A percentile compares a stretch with the other conserved stretches of the same genome.
phyloP scores from a whole-genome alignment of 2,888 invertebrate genomes.

The Platycheirus albimanus region DNA sequence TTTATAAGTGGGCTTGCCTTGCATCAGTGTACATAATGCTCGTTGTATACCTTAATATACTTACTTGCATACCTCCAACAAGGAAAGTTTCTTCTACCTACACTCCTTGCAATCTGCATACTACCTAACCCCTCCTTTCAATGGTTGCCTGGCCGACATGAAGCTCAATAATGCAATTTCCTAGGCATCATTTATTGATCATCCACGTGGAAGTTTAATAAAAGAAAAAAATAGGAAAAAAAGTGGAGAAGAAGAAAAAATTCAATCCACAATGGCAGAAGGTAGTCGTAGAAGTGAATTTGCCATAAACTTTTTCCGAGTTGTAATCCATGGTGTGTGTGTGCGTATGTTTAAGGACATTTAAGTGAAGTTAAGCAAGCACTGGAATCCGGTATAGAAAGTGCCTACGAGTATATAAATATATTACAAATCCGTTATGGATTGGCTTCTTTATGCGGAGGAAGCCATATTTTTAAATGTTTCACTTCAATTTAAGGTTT shows the following conservation, averaged over 20 bases:
- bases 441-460: too few species aligned
- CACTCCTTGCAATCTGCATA: not conserved
- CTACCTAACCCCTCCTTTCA: not conserved
- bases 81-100: not conserved
- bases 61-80: not conserved
- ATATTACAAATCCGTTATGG: too few species aligned
- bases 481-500: too few species aligned
- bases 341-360: not conserved
- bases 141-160: constrained; percentile 7
- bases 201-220: constrained; percentile 35
- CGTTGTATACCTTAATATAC: too few species aligned
- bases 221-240: constrained; percentile 7
- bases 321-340: not conserved
- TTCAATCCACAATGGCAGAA: constrained; percentile 28
- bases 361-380: not conserved
- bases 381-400: too few species aligned
- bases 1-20: not conserved
- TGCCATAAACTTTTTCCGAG: not conserved
- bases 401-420: too few species aligned
- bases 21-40: not conserved
- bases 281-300: constrained; percentile 18
- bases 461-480: too few species aligned
- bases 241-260: too few species aligned
- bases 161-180: constrained; percentile 50
- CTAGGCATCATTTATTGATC: constrained; percentile 34